Evolutionary conservation across 2,113 vertebrate species (phyloP), one percentile per base, ranked within the genome.

Genomic region (Mesocricetus auratus): DNA sequence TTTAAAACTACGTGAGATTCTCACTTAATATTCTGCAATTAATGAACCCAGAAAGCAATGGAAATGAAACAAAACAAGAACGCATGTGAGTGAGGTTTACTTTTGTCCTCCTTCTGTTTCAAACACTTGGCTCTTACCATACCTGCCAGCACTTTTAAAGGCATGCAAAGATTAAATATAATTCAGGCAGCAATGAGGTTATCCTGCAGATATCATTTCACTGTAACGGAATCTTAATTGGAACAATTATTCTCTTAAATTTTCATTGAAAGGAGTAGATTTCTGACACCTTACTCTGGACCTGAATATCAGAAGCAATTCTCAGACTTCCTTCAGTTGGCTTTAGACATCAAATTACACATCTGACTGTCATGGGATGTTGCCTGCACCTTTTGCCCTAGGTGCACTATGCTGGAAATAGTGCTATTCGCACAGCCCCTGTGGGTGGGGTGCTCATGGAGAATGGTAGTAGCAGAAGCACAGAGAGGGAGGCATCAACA

Each of bases 171-270:
- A 77, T 58, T 93, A 87, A 91, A 82, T 53, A 47, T n/a, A 60
- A 78, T 31, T 58, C 8, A 91, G 64, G 90, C 50, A 96, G 36
- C 11, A 89, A 16, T 36, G 66, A 90, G 36, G 24, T 71, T 2
- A 92, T 87, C 60, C 53, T 58, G 5, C 10, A 39, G 33, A 90
- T 24, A 87, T 58, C 89, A 86, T 26, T 71, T 68, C 85, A 90
- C 50, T n/a, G n/a, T 81, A 94, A 42, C 42, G 81, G 21, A 42
- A 12, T 87, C 79, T 86, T 53, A 73, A 82, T n/a, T 75, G 47
- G 75, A 47, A 71, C 79, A 94, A 91, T 62, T 87, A 64, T 92
- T 58, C 47, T 90, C 93, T 82, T 69, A 89, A 94, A 94, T 50
- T 69, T 88, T 47, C 10, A 78, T 94, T 90, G 33, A 85, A 93